These are phyloP conservation scores for Prolemur simus DNA, from an alignment of 2,113 vertebrate species.

Conservation along the genomic window DNA sequence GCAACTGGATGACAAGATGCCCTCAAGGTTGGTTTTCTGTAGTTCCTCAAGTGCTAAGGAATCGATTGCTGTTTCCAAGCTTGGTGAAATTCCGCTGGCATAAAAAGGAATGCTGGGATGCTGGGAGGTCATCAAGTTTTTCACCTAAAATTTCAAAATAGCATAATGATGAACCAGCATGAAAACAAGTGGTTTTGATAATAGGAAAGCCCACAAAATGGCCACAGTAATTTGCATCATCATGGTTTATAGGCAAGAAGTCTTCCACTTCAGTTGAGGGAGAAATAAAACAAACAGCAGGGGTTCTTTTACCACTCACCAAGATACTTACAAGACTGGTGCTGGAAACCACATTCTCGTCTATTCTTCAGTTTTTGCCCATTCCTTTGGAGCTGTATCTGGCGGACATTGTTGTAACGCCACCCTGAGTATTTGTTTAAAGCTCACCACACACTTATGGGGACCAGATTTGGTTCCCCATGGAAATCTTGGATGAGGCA, in stretches of 20 bases:
- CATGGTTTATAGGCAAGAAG: constrained; percentile 63
- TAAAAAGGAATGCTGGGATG: background rate
- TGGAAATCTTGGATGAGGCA: background rate
- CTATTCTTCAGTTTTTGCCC: background rate
- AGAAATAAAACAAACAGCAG: constrained; percentile 57
- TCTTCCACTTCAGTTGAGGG: constrained; percentile 55
- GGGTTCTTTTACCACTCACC: constrained; percentile 50
- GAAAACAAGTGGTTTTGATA: constrained; percentile 57
- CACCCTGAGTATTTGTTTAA: constrained; percentile 54
- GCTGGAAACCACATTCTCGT: constrained; percentile 59
- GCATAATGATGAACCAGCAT: constrained; percentile 10
- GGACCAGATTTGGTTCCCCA: constrained; percentile 51
- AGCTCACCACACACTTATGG: constrained; percentile 54
- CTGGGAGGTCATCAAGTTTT: constrained; percentile 24
- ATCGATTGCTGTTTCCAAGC: background rate
- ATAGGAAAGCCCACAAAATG: constrained; percentile 53
- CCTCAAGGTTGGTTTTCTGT: background rate
- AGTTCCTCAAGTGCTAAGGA: background rate
- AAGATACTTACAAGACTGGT: constrained; percentile 50
- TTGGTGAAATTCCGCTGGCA: background rate
- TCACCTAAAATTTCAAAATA: constrained; percentile 68
- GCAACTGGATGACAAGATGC: background rate
- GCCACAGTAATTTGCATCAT: constrained; percentile 66
- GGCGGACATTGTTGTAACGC: constrained; percentile 35
- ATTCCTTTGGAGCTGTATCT: background rate